Base-by-base conservation (phyloP, 2,797 vertebrate genomes). In the Pteronotus mesoamericanus region DNA sequence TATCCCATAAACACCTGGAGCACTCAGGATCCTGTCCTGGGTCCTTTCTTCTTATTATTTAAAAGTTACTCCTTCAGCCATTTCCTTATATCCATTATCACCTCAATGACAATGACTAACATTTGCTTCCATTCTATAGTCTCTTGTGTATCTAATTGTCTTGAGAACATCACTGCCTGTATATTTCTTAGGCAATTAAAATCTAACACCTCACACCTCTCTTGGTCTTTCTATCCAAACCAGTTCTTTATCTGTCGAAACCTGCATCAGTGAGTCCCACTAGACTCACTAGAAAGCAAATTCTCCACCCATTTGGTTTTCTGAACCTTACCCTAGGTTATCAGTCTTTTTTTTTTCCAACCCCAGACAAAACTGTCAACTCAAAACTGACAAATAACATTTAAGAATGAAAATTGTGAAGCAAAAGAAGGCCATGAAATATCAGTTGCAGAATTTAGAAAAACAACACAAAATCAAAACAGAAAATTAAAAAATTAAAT, bases 321-420 rank as follows among this genome's bases (percentile, higher is more conserved):
- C 24, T 69, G 4, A 0, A 21, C 18, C 7, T 55, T 1, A 51
- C 0, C 14, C 9, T 46, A 9, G 0, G 14, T 21, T 24, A 85
- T 48, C 19, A n/a, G 21, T 24, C 24, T 34, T n/a, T n/a, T n/a
- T n/a, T n/a, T 39, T 71, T 37, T n/a, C 69, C 37, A 79, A 32
- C 21, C 19, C 42, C 14, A 14, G 16, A 39, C 0, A 29, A 34
- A 15, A 64, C 29, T 87, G 72, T 46, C 3, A 64, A 64, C 11
- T 72, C 10, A 89, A 88, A 68, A 9, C 3, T 19, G 2, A 39
- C 26, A 64, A 80, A 71, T 9, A n/a, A 5, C 7, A 59, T 42
- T 48, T 68, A 53, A 48, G 8, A 1, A 66, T 18, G 6, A 86
- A 77, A 37, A 51, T 3, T 5, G 1, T 75, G 37, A 86, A 83